phyloP scores from a whole-genome alignment of 2,888 invertebrate genomes.

The Artemia sp. region DNA sequence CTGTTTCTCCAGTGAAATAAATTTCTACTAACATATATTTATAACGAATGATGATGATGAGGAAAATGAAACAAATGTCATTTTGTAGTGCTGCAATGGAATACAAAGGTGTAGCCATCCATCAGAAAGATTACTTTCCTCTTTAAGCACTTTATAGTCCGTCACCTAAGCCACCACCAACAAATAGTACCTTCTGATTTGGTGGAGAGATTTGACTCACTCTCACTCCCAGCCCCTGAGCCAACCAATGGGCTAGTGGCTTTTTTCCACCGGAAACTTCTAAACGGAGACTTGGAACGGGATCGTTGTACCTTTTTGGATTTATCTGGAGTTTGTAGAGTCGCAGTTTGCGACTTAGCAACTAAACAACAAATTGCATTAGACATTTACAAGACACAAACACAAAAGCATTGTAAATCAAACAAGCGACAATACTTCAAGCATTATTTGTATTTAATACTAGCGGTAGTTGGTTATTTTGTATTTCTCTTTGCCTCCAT shows the following conservation, averaged over 20 bases:
- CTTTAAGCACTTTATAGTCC: no score
- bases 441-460: no score
- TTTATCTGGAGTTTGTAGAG: constrained; percentile 14
- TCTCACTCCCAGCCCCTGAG: constrained; percentile 38
- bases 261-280: constrained; percentile 80
- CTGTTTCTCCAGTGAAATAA: no score
- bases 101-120: no score
- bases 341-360: constrained; percentile 16
- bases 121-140: no score
- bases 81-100: no score
- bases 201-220: constrained; percentile 36
- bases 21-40: no score
- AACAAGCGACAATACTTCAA: no score
- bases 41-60: no score
- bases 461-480: neutral
- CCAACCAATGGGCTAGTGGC: constrained; percentile 28
- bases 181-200: neutral
- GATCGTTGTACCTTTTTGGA: constrained; percentile 51
- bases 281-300: constrained; percentile 82
- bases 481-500: neutral
- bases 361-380: constrained; percentile 16
- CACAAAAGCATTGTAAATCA: no score
- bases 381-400: constrained; percentile 16
- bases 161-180: neutral
- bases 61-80: no score